Percentiles rank a stretch among this genome's conserved stretches.
phyloP scores from a whole-genome alignment of 2,888 invertebrate species.

The Didymodactylos carnosus region DNA sequence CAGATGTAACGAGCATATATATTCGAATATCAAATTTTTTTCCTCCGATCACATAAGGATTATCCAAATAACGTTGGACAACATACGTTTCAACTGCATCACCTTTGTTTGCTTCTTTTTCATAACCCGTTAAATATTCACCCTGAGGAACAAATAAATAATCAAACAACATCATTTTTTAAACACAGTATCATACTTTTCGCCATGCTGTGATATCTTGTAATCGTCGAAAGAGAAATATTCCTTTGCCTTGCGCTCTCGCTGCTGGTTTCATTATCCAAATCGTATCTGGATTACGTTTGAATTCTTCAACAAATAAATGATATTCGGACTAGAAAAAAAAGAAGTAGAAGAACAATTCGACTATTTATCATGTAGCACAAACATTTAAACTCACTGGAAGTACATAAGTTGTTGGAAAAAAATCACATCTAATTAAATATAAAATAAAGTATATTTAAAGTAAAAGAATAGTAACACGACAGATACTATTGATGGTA shows the following conservation, averaged over 20 bases:
- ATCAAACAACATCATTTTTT: background rate
- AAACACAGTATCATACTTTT: slow-evolving; percentile 23
- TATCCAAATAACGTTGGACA: slow-evolving; percentile 42
- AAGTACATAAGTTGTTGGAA: slow-evolving; percentile 43
- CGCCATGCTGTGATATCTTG: slow-evolving; percentile 40
- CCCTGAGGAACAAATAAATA: background rate
- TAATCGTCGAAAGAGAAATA: slow-evolving; percentile 43
- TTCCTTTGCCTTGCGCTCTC: slow-evolving; percentile 44
- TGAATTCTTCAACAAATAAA: slow-evolving; percentile 44
- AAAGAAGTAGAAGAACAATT: background rate
- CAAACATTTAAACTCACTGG: slow-evolving; percentile 35
- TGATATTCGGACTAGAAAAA: slow-evolving; percentile 41
- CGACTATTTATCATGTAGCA: background rate
- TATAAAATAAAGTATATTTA: too few species aligned
- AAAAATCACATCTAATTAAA: slow-evolving; percentile 40
- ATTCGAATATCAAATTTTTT: slow-evolving; percentile 46
- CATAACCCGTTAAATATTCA: slow-evolving; percentile 7
- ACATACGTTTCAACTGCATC: slow-evolving; percentile 17
- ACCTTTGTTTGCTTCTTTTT: slow-evolving; percentile 22
- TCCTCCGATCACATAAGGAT: slow-evolving; percentile 44
- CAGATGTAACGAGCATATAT: slow-evolving; percentile 43
- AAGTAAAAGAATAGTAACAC: too few species aligned
- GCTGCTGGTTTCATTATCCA: slow-evolving; percentile 48
- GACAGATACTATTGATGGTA: too few species aligned
- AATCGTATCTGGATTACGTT: slow-evolving; percentile 40